Evolutionary conservation across 2,888 invertebrate species (phyloP), one percentile per base, ranked within the genome.

Genomic region (Xanthostigma xanthostigma): DNA sequence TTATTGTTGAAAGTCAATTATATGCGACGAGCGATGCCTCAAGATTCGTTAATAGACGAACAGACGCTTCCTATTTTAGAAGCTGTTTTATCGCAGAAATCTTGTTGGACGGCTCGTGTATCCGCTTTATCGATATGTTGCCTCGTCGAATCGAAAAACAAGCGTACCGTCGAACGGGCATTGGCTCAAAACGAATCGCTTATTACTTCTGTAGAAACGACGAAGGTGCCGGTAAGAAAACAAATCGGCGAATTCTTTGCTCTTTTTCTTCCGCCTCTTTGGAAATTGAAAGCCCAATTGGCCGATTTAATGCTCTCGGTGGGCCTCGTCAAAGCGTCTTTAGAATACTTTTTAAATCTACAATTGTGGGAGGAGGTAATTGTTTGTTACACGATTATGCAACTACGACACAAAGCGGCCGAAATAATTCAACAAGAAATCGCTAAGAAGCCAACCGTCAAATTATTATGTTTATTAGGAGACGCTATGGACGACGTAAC

Each of bases 281-380:
- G 92, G 89, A 72, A 72, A 46, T 75, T 89, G 57, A 79, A 87
- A 61, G 75, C 79, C 55, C 80, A 83, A 54, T 71, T 91, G 38
- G 94, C 85, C 0, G 81, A 88, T 56, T 62, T 92, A 47, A 76
- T 91, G 62, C 64, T 88, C 2, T 83, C 82, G 54, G 63, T 94
- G 45, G 95, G 94, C 9, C 74, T 89, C 52, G 77, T 84, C 3
- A 92, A 92, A 64, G 80, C 82, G 4, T 93, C 94, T 1, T 68
- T 93, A 14, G 87, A 90, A 53, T 69, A 87, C 46, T 92, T 81
- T 63, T 67, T 81, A 27, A 70, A 75, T 44, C 69, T 95, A 27
- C 76, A 88, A 56, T 68, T 86, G 27, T 98, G 96, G 95, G 91
- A 95, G 59, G 84, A 92, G 54, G 88, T 93, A 34, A 88, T 98